Evolutionary conservation across 2,113 vertebrate genomes (phyloP).

Genomic region (Echinops telfairi): DNA sequence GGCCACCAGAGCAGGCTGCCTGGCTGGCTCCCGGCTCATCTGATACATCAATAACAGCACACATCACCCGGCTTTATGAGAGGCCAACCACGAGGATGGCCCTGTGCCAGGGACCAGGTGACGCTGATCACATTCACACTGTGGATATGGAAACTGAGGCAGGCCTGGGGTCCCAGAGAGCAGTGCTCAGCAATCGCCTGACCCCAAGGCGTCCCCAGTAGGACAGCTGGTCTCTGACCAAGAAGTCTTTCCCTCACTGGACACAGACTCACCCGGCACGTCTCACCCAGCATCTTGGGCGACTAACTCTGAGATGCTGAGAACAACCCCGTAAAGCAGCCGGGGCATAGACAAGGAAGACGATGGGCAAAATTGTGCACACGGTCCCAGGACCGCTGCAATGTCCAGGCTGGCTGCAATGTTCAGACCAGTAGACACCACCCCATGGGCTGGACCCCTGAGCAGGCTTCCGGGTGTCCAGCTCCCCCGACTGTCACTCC

Average conservation of each 20-base stretch:
- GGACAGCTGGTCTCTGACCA: not conserved
- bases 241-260: not conserved
- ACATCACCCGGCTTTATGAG: not conserved
- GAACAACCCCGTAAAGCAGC: not conserved
- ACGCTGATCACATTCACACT: not conserved
- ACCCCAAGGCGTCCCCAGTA: too few relatives aligned
- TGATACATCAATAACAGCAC: not conserved
- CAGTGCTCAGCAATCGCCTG: too few relatives aligned
- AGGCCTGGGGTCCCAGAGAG: not conserved
- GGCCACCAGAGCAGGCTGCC: not conserved
- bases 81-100: not conserved
- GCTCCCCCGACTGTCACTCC: not conserved
- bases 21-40: not conserved
- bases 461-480: not conserved
- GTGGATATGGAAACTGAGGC: constrained; percentile 9
- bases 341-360: not conserved
- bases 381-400: too few relatives aligned
- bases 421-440: too few relatives aligned
- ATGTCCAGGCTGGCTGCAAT: too few relatives aligned
- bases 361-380: not conserved
- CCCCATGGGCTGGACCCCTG: not conserved
- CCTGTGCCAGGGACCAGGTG: not conserved
- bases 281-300: not conserved
- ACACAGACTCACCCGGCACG: not conserved
- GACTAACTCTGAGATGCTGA: constrained; percentile 35